Base-by-base conservation (phyloP, 2,888 invertebrate genomes). In the Oeneis ivallda region DNA sequence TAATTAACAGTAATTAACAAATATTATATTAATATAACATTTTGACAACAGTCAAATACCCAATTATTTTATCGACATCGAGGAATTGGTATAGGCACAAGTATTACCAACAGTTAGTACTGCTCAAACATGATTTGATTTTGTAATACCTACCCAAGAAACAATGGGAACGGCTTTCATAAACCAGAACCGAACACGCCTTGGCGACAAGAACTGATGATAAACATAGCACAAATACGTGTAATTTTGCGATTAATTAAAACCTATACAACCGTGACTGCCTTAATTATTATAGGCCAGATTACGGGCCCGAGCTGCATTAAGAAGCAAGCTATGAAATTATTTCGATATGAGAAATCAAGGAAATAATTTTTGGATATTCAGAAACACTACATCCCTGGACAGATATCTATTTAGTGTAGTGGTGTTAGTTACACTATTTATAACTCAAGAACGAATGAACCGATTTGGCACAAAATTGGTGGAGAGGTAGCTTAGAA, bases 181-280 rank as follows among this genome's bases (percentile, higher is more conserved):
- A 81, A 84, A 83, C 77, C 78, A 81, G 79, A 78, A 39, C 39
- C 34, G 78, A 76, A 78, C 78, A 79, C 79, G 74, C 58, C 63
- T 41, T 76, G 76, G 77, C 79, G 76, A 76, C 79, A 77, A 76
- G 75, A 77, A 77, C 61, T 61, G 10, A 77, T 80, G 79, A 85
- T 85, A 85, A 79, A 64, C 76, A 75, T 70, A 75, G 80, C 80
- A 82, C 80, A 82, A 83, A 83, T 75, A 79, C 73, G 84, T 85
- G 89, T 90, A 90, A 90, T 90, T 87, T 83, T 86, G 77, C 89
- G 89, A 89, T 89, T 90, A 90, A 91, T 91, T 89, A 89, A 90
- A 91, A 89, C 78, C 85, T 84, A 86, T 85, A 89, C 85, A 87
- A 80, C 84, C 90, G 84, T 89, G 83, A 86, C 90, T 78, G 74